Base-by-base conservation (phyloP, 2,888 invertebrate genomes). In the Dryocosmus kuriphilus region DNA sequence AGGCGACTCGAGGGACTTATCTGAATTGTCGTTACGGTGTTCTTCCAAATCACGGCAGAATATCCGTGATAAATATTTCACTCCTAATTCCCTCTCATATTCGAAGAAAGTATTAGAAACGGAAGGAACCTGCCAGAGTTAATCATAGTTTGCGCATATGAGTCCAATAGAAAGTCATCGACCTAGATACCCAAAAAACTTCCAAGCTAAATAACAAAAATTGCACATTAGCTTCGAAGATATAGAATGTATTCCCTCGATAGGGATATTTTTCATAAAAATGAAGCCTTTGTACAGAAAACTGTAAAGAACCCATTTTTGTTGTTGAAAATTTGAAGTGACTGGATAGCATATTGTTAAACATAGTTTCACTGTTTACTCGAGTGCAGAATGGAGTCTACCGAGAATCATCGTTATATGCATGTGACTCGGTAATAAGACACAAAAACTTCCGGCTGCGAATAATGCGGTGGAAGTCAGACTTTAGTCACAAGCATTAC, bases 401-500 rank as follows among this genome's bases (percentile, higher is more conserved):
- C 46, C 46, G 65, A 65, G 41, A 65, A 22, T 38, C 41, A 41
- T 65, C 24, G 22, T 3, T 35, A 35, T n/a, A 71, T 19, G 24
- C 6, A 8, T 63, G 71, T 60, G 74, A 27, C 38, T 35, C 35
- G 55, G 6, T 57, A 67, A 11, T 57, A 35, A 57, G 55, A 22
- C n/a, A 57, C 38, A 60, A 38, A 75, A 38, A 65, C 77, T 79
- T 79, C 76, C 77, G 77, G 77, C 60, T 46, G 27, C 27, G 57
- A 55, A 32, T 74, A 55, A 32, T 74, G 22, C 65, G 57, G 57
- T n/a, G 74, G 55, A 57, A 75, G 61, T 60, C 38, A 74, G 74
- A 75, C 61, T 74, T 74, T 74, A 60, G 22, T 74, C 74, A 41
- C n/a, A 22, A 63, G 62, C 8, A 75, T 82, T 77, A 79, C 79